Evolutionary conservation across 2,113 vertebrate genomes (phyloP).

Genomic region (Phrynocephalus versicolor): DNA sequence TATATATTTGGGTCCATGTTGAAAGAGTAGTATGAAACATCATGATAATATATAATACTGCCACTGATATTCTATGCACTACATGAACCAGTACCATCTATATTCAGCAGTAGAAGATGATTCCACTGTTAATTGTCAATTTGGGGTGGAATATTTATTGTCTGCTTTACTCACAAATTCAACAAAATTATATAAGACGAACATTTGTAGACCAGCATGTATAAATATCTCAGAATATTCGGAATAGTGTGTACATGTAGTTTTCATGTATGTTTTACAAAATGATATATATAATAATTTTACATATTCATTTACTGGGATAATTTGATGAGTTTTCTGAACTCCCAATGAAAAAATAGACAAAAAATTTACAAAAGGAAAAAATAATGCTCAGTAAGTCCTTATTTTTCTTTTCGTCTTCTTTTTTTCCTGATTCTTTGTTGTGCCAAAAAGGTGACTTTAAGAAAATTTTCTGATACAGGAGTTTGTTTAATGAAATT

Average conservation of each 20-base stretch:
- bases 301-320: background rate
- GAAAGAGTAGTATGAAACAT: background rate
- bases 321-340: background rate
- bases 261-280: background rate
- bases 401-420: too few species aligned
- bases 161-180: background rate
- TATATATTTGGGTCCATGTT: background rate
- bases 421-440: too few species aligned
- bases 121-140: background rate
- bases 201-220: background rate
- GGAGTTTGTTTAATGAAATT: too few species aligned
- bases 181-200: background rate
- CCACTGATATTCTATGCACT: background rate
- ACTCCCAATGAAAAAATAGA: background rate
- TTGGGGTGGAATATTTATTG: background rate
- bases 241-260: background rate
- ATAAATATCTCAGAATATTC: background rate
- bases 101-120: background rate
- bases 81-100: background rate
- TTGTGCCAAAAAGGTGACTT: too few species aligned
- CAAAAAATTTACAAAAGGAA: background rate
- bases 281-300: background rate
- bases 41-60: conserved; percentile 3
- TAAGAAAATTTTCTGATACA: too few species aligned
- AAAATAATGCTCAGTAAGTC: too few species aligned